Percentiles rank a stretch among this genome's conserved stretches.
phyloP scores from a whole-genome alignment of 2,888 invertebrate species.

The Myopa testacea region DNA sequence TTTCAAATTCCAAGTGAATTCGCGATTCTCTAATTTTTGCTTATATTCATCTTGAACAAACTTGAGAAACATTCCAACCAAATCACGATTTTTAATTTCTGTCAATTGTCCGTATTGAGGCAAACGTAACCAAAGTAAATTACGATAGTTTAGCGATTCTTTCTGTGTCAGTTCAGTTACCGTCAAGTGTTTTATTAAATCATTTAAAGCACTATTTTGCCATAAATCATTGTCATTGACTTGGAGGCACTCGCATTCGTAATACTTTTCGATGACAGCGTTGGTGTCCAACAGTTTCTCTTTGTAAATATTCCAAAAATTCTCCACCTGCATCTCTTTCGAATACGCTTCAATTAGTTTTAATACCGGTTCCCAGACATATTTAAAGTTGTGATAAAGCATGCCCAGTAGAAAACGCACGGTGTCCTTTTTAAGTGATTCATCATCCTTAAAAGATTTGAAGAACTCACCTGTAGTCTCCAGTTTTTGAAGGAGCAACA shows the following conservation, averaged over 20 bases:
- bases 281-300: slow-evolving; percentile 72
- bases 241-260: background rate
- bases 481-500: slow-evolving; percentile 80
- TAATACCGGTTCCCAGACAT: slow-evolving; percentile 87
- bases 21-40: slow-evolving; percentile 72
- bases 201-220: slow-evolving; percentile 48
- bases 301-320: slow-evolving; percentile 81
- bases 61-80: slow-evolving; percentile 82
- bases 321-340: slow-evolving; percentile 71
- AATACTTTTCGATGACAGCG: slow-evolving; percentile 45
- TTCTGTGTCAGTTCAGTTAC: slow-evolving; percentile 50
- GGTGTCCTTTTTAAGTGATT: slow-evolving; percentile 72
- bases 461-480: slow-evolving; percentile 74
- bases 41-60: slow-evolving; percentile 77
- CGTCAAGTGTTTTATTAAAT: slow-evolving; percentile 46
- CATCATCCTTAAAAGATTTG: slow-evolving; percentile 67
- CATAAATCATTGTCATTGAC: slow-evolving; percentile 45
- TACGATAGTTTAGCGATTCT: slow-evolving; percentile 75
- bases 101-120: slow-evolving; percentile 78
- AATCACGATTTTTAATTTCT: slow-evolving; percentile 83
- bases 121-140: slow-evolving; percentile 85
- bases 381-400: slow-evolving; percentile 87
- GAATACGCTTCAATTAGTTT: slow-evolving; percentile 83
- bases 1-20: slow-evolving; percentile 72
- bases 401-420: slow-evolving; percentile 85